Conservation (phyloP, 2,888 invertebrate genomes). For the Cylindroiulus punctatus region DNA sequence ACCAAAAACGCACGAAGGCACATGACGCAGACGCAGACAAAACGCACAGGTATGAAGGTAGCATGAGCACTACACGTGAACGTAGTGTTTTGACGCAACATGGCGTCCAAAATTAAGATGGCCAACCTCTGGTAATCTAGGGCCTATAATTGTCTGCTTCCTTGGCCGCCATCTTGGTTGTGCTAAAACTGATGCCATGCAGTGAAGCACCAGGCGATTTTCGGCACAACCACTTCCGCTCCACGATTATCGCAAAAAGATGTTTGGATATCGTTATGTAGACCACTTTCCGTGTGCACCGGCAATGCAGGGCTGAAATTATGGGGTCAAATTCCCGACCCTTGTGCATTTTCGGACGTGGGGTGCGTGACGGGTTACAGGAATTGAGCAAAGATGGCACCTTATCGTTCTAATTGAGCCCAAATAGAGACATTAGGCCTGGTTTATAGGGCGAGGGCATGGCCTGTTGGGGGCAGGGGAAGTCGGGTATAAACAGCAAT, state of each 20-base stretch:
- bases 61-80: no score
- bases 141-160: no score
- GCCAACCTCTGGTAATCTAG: no score
- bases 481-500: slow-evolving; percentile 16
- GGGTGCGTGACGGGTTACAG: neutral
- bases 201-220: neutral
- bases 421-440: slow-evolving; percentile 18
- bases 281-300: neutral
- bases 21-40: no score
- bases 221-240: neutral
- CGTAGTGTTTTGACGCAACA: no score
- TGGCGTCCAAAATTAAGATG: no score
- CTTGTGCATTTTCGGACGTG: neutral
- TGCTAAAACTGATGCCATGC: no score
- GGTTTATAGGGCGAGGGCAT: neutral
- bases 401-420: neutral
- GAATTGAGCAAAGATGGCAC: neutral
- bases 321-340: neutral
- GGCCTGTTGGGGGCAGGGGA: neutral
- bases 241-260: neutral
- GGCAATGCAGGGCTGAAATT: neutral
- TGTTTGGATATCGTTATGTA: neutral
- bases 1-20: no score
- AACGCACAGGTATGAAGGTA: no score
- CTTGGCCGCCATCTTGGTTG: no score